These are phyloP conservation scores for Cyrtodaria siliqua DNA, from an alignment of 2,888 invertebrate genomes.

Conservation along the genomic window DNA sequence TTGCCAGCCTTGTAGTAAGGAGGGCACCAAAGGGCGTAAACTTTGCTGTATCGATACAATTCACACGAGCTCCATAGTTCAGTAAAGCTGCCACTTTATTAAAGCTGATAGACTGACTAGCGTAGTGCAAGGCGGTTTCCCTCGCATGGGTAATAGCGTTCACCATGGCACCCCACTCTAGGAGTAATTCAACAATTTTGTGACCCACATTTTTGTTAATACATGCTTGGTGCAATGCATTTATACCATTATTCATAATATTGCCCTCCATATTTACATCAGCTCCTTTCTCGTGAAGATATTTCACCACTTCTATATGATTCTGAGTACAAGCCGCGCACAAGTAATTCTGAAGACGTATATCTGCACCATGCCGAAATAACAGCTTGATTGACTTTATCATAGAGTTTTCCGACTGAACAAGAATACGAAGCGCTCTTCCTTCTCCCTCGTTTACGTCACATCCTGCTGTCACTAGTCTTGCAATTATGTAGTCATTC, in stretches of 20 bases:
- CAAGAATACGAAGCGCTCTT: not conserved
- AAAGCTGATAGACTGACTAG: not conserved
- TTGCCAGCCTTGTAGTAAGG: not conserved
- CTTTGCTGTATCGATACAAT: not conserved
- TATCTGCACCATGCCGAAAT: not conserved
- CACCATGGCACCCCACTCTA: not conserved
- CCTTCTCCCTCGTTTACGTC: not conserved
- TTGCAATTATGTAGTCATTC: not conserved
- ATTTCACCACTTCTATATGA: not conserved
- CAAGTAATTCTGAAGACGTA: not conserved
- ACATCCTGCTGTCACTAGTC: not conserved
- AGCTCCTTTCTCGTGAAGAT: not conserved
- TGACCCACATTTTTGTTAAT: not conserved
- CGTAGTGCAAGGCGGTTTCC: constrained; percentile 1
- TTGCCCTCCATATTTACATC: not conserved
- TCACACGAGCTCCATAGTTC: not conserved
- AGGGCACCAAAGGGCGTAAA: not conserved
- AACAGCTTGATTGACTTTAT: not conserved
- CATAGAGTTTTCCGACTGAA: constrained; percentile 4
- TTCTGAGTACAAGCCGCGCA: not conserved
- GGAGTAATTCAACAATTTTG: not conserved
- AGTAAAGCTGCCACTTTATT: not conserved
- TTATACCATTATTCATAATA: not conserved
- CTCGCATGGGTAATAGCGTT: not conserved
- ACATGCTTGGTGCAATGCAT: not conserved